Percentiles rank a stretch among this genome's conserved stretches.
These are phyloP conservation scores for Bettongia penicillata DNA, from an alignment of 2,113 vertebrate genomes.

Conservation along the genomic window DNA sequence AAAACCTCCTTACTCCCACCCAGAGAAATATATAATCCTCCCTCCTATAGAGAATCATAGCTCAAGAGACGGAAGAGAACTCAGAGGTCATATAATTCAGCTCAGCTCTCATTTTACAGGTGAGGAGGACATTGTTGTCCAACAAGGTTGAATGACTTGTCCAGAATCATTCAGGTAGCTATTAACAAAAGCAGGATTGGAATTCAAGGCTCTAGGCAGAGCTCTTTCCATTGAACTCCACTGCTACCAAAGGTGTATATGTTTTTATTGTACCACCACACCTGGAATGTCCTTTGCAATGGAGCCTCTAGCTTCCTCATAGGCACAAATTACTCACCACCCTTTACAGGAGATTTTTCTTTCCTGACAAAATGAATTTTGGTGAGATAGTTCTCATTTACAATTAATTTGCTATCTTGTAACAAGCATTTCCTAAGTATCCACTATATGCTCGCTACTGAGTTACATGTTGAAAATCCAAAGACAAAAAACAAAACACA, in stretches of 20 bases:
- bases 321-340: neutral
- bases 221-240: neutral
- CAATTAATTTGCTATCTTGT: neutral
- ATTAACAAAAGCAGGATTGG: neutral
- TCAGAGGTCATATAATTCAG: neutral
- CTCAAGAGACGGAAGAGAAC: neutral
- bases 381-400: neutral
- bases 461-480: neutral
- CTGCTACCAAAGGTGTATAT: neutral
- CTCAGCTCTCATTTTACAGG: neutral
- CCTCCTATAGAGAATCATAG: neutral
- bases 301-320: neutral
- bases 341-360: neutral
- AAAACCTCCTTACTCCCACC: neutral
- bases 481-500: neutral
- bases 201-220: neutral
- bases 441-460: neutral
- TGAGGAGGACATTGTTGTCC: neutral
- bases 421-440: neutral
- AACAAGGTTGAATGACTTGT: neutral
- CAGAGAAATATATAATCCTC: neutral
- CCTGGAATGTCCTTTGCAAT: neutral
- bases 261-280: neutral
- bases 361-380: neutral
- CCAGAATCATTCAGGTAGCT: neutral